phyloP scores from a whole-genome alignment of 2,113 vertebrate genomes.

The Thermophis baileyi region DNA sequence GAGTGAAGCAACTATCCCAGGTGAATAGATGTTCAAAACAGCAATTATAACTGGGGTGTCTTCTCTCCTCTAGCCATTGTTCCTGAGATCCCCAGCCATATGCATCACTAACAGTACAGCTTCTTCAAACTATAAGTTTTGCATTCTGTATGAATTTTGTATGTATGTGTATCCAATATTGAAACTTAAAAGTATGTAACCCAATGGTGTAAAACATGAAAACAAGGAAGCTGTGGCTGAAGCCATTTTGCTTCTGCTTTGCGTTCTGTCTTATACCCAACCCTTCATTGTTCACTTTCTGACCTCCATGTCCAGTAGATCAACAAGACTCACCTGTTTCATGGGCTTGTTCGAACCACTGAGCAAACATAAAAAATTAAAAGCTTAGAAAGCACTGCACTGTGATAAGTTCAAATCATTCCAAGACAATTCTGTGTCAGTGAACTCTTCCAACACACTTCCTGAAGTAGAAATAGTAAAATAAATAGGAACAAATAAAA shows the following conservation, averaged over 20 bases:
- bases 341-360: background rate
- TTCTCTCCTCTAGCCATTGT: background rate
- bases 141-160: background rate
- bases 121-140: background rate
- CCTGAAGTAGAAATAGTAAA: background rate
- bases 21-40: background rate
- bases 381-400: background rate
- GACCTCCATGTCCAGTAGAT: background rate
- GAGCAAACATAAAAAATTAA: background rate
- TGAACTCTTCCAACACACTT: background rate
- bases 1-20: background rate
- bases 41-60: background rate
- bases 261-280: background rate
- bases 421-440: background rate
- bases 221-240: background rate
- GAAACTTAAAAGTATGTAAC: background rate
- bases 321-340: background rate
- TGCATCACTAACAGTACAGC: background rate
- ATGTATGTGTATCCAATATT: background rate
- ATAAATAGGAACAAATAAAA: background rate
- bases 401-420: background rate
- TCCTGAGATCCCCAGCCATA: background rate
- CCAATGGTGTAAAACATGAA: background rate
- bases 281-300: background rate
- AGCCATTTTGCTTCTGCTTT: background rate